Percentiles rank a stretch among this genome's conserved stretches.
Evolutionary conservation across 2,888 invertebrate species (phyloP).

Genomic region (Hipparchia semele): DNA sequence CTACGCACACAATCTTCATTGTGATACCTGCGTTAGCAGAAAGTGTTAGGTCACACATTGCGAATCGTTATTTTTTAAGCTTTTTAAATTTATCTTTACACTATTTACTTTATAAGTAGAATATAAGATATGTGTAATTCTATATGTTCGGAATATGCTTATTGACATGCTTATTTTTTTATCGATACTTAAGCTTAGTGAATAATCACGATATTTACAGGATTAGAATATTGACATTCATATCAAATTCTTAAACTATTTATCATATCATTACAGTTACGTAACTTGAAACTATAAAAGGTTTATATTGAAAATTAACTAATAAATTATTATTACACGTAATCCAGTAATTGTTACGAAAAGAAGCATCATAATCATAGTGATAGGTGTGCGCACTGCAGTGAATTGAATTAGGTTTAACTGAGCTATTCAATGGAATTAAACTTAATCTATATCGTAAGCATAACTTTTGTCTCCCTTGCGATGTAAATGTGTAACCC

Average conservation of each 20-base stretch:
- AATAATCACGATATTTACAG: not conserved
- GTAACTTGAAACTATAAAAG: not conserved
- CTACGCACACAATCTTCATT: too few species aligned
- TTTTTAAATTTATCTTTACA: not conserved
- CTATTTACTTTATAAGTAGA: too few species aligned
- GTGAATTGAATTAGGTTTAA: conserved; percentile 55
- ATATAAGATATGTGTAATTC: too few species aligned
- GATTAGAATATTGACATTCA: conserved; percentile 20
- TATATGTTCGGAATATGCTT: not conserved
- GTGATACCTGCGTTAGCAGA: too few species aligned
- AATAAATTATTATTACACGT: not conserved
- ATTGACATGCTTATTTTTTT: not conserved
- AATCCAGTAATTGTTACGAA: conserved; percentile 14
- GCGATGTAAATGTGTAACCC: not conserved
- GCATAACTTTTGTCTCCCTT: not conserved
- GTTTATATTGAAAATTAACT: not conserved
- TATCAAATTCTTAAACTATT: conserved; percentile 16
- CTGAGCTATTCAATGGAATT: conserved; percentile 34
- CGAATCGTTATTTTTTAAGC: not conserved
- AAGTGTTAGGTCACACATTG: too few species aligned
- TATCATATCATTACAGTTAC: conserved; percentile 3
- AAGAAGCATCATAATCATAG: conserved; percentile 21
- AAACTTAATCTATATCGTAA: not conserved
- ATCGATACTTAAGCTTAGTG: not conserved
- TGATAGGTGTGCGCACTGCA: conserved; percentile 51